These are phyloP conservation scores for Oryzaephilus surinamensis DNA, from an alignment of 1,140 invertebrate species.

Conservation along the genomic window DNA sequence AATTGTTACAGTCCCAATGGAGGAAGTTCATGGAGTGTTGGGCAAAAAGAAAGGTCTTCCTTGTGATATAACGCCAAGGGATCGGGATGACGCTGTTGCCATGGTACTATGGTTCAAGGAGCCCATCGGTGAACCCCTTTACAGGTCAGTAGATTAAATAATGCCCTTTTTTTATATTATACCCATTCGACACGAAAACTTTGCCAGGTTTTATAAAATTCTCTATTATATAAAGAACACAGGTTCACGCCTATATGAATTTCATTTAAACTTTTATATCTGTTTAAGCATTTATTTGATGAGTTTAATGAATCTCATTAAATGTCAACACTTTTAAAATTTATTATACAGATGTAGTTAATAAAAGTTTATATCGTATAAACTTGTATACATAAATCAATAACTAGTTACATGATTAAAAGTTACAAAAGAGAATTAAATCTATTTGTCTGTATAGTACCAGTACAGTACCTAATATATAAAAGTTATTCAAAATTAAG, in stretches of 20 bases:
- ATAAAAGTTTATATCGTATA: too few species aligned
- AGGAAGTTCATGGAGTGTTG: conserved; percentile 66
- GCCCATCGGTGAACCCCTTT: conserved; percentile 69
- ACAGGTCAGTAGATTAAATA: conserved; percentile 51
- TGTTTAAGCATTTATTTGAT: background rate
- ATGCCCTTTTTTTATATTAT: background rate
- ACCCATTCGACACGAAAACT: background rate
- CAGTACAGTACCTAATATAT: too few species aligned
- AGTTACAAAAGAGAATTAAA: too few species aligned
- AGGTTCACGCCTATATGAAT: too few species aligned
- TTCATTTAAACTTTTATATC: too few species aligned
- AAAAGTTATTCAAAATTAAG: too few species aligned
- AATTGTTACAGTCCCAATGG: conserved; percentile 60
- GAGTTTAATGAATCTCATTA: background rate
- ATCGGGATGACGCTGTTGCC: conserved; percentile 65
- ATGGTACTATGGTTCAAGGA: conserved; percentile 86
- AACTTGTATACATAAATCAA: too few species aligned
- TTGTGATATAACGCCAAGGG: conserved; percentile 68
- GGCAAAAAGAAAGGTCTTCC: conserved; percentile 65
- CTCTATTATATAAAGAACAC: background rate
- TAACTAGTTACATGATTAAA: too few species aligned
- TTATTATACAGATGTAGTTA: too few species aligned
- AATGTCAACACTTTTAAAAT: too few species aligned
- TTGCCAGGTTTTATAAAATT: background rate
- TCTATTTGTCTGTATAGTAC: too few species aligned